phyloP scores from a whole-genome alignment of 2,797 vertebrate genomes.

The Scomberomorus guttatus region DNA sequence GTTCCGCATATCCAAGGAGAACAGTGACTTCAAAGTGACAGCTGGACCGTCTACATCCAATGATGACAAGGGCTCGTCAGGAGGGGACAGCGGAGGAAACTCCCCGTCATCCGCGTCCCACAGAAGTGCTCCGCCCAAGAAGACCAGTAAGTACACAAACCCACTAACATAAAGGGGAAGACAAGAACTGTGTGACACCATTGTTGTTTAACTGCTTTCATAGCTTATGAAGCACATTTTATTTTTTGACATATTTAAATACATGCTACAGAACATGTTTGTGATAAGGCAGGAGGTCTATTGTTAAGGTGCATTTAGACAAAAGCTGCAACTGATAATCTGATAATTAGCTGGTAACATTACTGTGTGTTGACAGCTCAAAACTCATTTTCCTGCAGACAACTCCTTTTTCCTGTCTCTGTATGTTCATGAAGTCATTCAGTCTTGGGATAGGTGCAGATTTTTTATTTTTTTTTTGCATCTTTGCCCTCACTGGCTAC shows the following conservation, averaged over 20 bases:
- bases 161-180: too few relatives aligned
- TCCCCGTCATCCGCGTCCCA: conserved; percentile 83
- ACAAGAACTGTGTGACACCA: background rate
- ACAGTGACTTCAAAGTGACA: conserved; percentile 88
- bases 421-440: background rate
- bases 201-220: background rate
- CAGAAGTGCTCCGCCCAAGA: conserved; percentile 64
- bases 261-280: background rate
- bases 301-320: too few relatives aligned
- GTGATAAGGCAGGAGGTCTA: background rate
- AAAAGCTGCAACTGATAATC: too few relatives aligned
- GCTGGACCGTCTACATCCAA: conserved; percentile 78
- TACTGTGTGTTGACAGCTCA: too few relatives aligned
- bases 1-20: conserved; percentile 95
- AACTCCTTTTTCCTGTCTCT: background rate
- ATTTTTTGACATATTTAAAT: background rate
- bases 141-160: conserved; percentile 73
- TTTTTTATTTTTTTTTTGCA: too few relatives aligned
- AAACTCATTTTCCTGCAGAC: background rate
- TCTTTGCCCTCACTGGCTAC: background rate
- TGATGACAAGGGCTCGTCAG: conserved; percentile 90
- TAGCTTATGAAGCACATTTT: background rate
- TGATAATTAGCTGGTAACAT: background rate
- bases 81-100: conserved; percentile 88
- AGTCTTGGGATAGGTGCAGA: background rate